Evolutionary conservation across 2,888 invertebrate genomes (phyloP).

Genomic region (Tetragnatha montana): DNA sequence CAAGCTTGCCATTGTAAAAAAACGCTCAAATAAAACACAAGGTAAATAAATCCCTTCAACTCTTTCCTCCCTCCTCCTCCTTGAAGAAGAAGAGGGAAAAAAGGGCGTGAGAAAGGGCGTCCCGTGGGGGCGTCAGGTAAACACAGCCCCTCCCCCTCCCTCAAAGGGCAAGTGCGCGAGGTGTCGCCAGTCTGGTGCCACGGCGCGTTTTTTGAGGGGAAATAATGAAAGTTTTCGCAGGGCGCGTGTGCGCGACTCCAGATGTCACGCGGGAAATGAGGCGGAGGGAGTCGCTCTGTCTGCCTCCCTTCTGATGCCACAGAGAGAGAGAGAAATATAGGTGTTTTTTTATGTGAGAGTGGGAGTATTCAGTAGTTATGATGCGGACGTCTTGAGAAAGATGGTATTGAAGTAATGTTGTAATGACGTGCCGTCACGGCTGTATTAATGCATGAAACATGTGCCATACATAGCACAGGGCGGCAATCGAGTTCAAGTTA

Average conservation of each 20-base stretch:
- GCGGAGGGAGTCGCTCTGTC: not conserved
- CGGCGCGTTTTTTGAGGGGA: constrained; percentile 50
- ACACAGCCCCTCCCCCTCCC: constrained; percentile 49
- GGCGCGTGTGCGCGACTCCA: constrained; percentile 64
- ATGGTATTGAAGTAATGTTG: not conserved
- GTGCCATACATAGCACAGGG: too few species aligned
- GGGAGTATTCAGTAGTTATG: not conserved
- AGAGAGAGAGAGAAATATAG: not conserved
- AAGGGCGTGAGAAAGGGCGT: constrained; percentile 39
- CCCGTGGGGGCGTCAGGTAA: constrained; percentile 66
- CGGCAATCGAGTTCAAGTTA: too few species aligned
- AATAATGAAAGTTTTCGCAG: constrained; percentile 65
- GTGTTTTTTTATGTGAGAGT: not conserved
- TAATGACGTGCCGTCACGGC: not conserved
- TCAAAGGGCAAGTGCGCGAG: constrained; percentile 69
- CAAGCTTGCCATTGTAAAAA: not conserved
- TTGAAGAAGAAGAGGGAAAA: not conserved
- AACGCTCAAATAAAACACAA: not conserved
- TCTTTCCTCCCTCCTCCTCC: not conserved
- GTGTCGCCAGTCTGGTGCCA: constrained; percentile 69
- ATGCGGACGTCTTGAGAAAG: not conserved
- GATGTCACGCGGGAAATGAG: constrained; percentile 41
- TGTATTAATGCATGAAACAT: too few species aligned
- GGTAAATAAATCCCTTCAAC: too few species aligned
- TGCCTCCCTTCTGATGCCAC: not conserved